phyloP scores from a whole-genome alignment of 2,113 vertebrate species.

The Perognathus longimembris region DNA sequence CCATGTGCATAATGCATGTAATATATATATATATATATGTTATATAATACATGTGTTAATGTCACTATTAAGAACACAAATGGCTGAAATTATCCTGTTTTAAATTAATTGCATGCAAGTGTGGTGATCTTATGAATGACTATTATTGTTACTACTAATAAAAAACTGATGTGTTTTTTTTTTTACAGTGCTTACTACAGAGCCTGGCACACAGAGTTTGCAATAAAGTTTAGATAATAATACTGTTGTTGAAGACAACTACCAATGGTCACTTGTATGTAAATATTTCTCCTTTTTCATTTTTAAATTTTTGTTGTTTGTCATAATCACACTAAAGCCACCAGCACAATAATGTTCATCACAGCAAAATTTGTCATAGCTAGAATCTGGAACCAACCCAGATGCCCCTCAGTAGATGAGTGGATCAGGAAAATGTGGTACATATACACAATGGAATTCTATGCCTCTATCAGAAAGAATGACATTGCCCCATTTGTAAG shows the following conservation, averaged over 20 bases:
- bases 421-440: too few species aligned
- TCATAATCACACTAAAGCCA: too few species aligned
- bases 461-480: too few species aligned
- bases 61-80: not conserved
- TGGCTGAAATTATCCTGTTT: constrained; percentile 18
- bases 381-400: too few species aligned
- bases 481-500: too few species aligned
- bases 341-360: too few species aligned
- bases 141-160: not conserved
- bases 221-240: not conserved
- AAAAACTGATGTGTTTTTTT: not conserved
- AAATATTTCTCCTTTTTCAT: too few species aligned
- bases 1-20: not conserved
- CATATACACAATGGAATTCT: too few species aligned
- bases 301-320: too few species aligned
- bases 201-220: not conserved
- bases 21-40: too few species aligned
- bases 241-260: constrained; percentile 5
- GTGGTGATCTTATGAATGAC: constrained; percentile 3
- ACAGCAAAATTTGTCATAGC: too few species aligned
- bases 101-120: not conserved
- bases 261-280: not conserved
- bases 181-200: not conserved
- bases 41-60: not conserved
- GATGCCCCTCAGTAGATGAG: too few species aligned